Percentiles rank a stretch among this genome's conserved stretches.
phyloP scores from a whole-genome alignment of 1,140 invertebrate genomes.

The Pseudomyrmex gracilis region DNA sequence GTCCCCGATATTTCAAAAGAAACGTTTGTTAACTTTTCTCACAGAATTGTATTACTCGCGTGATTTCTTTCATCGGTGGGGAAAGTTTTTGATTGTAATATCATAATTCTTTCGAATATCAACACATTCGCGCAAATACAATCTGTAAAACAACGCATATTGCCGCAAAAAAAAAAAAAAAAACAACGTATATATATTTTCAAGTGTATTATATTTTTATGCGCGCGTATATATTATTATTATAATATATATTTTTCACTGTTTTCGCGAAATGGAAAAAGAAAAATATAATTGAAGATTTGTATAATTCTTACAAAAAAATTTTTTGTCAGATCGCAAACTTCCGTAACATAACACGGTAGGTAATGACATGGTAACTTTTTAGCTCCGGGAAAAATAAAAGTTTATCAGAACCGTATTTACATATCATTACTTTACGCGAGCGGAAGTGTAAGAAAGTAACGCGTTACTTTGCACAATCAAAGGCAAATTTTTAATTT shows the following conservation, averaged over 20 bases:
- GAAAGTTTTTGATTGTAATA: no score
- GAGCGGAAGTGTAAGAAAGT: not conserved
- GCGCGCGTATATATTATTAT: no score
- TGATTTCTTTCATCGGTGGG: not conserved
- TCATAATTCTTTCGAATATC: no score
- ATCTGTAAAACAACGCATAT: no score
- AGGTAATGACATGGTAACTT: not conserved
- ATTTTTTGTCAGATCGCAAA: not conserved
- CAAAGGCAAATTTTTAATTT: conserved; percentile 49
- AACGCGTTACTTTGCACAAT: not conserved
- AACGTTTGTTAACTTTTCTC: conserved; percentile 34
- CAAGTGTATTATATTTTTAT: no score
- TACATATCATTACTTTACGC: not conserved
- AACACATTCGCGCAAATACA: no score
- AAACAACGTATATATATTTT: no score
- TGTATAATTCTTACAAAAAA: no score
- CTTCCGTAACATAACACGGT: not conserved
- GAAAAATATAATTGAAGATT: no score
- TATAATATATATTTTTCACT: no score
- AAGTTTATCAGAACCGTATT: not conserved
- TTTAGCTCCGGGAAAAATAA: not conserved
- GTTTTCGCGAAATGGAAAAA: no score
- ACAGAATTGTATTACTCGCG: conserved; percentile 27
- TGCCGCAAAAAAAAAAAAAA: no score
- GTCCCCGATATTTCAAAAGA: conserved; percentile 49